Conservation (phyloP, 1,140 invertebrate species). For the Magallana ariakensis region DNA sequence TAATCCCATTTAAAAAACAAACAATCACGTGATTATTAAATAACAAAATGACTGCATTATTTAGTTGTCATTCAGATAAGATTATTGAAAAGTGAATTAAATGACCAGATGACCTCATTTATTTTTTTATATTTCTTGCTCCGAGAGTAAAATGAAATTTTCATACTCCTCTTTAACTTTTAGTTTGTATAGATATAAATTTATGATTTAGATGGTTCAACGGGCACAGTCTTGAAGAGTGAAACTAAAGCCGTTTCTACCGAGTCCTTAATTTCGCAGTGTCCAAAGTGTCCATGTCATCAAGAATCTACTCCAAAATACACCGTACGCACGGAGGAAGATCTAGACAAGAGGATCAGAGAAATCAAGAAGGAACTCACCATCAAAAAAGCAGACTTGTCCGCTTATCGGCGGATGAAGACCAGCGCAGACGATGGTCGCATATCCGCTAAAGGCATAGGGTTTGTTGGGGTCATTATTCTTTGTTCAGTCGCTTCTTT, state of each 20-base stretch:
- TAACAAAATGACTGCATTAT: too few relatives aligned
- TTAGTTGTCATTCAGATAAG: too few relatives aligned
- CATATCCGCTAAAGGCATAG: slow-evolving; percentile 34
- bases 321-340: not conserved
- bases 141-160: too few relatives aligned
- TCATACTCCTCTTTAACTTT: too few relatives aligned
- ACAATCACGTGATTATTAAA: too few relatives aligned
- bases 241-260: not conserved
- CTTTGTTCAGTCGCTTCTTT: slow-evolving; percentile 17
- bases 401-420: slow-evolving; percentile 10
- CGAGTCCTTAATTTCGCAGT: not conserved
- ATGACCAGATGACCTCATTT: too few relatives aligned
- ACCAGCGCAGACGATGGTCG: slow-evolving; percentile 18
- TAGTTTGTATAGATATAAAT: too few relatives aligned
- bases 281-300: not conserved
- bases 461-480: slow-evolving; percentile 33
- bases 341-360: not conserved
- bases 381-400: slow-evolving; percentile 29
- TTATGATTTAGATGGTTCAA: not conserved
- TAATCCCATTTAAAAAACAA: too few relatives aligned
- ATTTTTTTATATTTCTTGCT: too few relatives aligned
- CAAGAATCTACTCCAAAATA: not conserved
- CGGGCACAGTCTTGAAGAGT: not conserved
- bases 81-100: too few relatives aligned
- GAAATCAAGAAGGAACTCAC: slow-evolving; percentile 30